phyloP scores from a whole-genome alignment of 2,888 invertebrate species.

The Euspilapteryx auroguttella region DNA sequence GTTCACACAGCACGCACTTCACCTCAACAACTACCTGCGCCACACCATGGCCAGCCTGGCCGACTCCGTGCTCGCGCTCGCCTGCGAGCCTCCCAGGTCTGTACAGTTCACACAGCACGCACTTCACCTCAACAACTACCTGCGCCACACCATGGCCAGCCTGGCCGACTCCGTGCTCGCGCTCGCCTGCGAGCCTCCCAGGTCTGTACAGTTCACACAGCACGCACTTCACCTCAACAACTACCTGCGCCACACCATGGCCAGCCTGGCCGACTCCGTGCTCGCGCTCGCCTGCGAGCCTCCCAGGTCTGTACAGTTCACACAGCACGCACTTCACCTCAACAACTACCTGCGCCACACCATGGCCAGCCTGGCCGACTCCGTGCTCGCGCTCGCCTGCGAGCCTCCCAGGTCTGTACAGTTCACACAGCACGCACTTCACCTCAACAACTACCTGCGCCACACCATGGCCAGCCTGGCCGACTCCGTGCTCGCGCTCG shows the following conservation, averaged over 20 bases:
- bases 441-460: too few relatives aligned
- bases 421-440: too few relatives aligned
- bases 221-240: constrained; percentile 90
- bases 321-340: too few relatives aligned
- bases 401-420: too few relatives aligned
- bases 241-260: constrained; percentile 83
- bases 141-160: constrained; percentile 85
- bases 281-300: constrained; percentile 76
- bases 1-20: constrained; percentile 92
- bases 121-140: constrained; percentile 84
- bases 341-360: too few relatives aligned
- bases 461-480: too few relatives aligned
- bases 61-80: constrained; percentile 75
- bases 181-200: constrained; percentile 72
- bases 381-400: too few relatives aligned
- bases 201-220: too few relatives aligned
- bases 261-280: constrained; percentile 79
- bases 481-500: too few relatives aligned
- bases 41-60: constrained; percentile 90
- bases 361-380: too few relatives aligned
- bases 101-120: too few relatives aligned
- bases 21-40: constrained; percentile 81
- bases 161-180: constrained; percentile 79
- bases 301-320: constrained; percentile 68
- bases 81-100: constrained; percentile 70